Base-by-base conservation (phyloP, 2,113 vertebrate genomes). In the Oreocharis arfaki region DNA sequence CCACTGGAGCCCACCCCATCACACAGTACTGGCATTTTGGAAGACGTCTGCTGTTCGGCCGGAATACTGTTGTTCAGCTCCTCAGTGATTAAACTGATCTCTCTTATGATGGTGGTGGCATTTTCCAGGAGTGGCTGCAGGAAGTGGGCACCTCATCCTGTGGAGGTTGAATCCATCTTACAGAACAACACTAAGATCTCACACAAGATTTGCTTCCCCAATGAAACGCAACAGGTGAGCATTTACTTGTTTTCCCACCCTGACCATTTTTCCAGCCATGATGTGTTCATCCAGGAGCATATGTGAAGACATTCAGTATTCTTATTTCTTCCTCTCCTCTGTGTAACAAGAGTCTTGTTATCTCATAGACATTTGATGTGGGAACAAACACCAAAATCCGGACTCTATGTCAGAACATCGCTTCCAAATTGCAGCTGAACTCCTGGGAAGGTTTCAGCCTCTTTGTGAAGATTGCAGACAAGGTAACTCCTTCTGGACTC, bases 361-460 rank as follows among this genome's bases (percentile, higher is more conserved):
- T 95, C 75, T 93, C 76, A 26, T 37, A 99, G 99, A 87, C 97
- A 47, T 98, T 99, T 93, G 98, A 99, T 78, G 98, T 99, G 52
- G 91, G 97, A 19, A 98, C 98, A 92, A 98, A 95, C 95, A 99
- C 98, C 46, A 98, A 98, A 93, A 98, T 99, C 89, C 98, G 90
- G 56, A 98, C 98, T 14, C 96, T 99, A 28, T 98, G 99, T 91
- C 98, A 98, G 89, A 98, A 56, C 76, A 98, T 99, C 0, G 76
- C 97, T 88, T 89, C 85, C 33, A 98, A 97, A 78, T 96, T 99
- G 59, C 89, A 97, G 59, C 98, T 99, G 90, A 84, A 94, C 33
- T 98, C 99, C 73, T 98, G 98, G 68, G 99, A 99, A 33, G 99
- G 99, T 53, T 99, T 99, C 97, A 99, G 98, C 95, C 98, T 99